Evolutionary conservation across 2,113 vertebrate genomes (phyloP).

Genomic region (Nyctereutes procyonoides): DNA sequence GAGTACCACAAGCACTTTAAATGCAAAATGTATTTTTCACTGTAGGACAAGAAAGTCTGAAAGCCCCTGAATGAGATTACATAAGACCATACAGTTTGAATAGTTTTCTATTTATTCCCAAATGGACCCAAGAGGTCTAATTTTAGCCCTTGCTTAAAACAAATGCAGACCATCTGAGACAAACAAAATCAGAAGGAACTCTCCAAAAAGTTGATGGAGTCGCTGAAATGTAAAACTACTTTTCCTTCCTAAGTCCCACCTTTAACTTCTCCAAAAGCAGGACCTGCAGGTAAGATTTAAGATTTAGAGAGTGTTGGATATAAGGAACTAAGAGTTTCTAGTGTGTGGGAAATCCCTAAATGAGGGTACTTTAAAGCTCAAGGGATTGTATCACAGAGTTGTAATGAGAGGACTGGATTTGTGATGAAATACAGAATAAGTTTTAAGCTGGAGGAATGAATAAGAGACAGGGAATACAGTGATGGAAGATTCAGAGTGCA

Average conservation of each 20-base stretch:
- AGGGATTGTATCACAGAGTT: neutral
- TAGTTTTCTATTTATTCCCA: constrained; percentile 36
- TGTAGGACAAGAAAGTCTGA: constrained; percentile 13
- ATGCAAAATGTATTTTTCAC: constrained; percentile 21
- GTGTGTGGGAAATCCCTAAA: neutral
- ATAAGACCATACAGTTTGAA: neutral
- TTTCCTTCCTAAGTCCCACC: neutral
- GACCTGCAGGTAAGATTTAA: neutral
- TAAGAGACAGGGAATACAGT: neutral
- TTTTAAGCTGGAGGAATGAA: neutral
- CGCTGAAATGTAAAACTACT: neutral
- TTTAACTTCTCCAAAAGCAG: neutral
- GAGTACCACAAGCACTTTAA: constrained; percentile 20
- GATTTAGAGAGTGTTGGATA: neutral
- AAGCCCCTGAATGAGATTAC: neutral
- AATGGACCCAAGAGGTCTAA: neutral
- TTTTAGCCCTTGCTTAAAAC: constrained; percentile 49
- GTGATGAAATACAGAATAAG: neutral
- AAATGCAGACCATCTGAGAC: constrained; percentile 32
- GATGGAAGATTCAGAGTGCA: neutral
- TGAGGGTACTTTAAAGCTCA: neutral
- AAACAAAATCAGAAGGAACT: constrained; percentile 23
- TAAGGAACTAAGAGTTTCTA: neutral
- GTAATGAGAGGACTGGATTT: neutral
- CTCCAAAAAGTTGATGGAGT: neutral